Conservation (phyloP, 2,113 vertebrate species). For the Condylura cristata region DNA sequence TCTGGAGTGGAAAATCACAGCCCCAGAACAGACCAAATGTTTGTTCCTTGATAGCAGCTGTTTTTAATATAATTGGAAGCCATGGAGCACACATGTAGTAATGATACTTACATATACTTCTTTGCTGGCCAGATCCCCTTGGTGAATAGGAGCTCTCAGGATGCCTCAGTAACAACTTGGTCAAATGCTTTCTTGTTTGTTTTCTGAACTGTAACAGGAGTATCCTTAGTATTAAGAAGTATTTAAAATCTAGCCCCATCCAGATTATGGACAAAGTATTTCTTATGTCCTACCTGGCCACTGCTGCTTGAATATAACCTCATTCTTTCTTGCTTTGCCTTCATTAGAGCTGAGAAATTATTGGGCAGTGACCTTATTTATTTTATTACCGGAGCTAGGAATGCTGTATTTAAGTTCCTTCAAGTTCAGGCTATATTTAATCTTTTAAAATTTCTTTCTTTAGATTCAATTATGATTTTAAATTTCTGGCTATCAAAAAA, state of each 20-base stretch:
- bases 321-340: neutral
- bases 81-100: constrained; percentile 45
- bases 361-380: neutral
- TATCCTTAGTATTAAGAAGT: neutral
- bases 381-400: neutral
- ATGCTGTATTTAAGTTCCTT: neutral
- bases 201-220: neutral
- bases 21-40: constrained; percentile 15
- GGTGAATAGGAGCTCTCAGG: neutral
- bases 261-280: neutral
- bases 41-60: constrained; percentile 62
- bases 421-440: neutral
- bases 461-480: neutral
- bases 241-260: neutral
- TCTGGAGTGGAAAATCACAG: constrained; percentile 60
- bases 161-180: neutral
- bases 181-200: neutral
- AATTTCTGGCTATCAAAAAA: no score
- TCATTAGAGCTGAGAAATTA: neutral
- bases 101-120: constrained; percentile 56
- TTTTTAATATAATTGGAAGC: constrained; percentile 67
- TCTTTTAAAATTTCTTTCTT: neutral
- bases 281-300: neutral
- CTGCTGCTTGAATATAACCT: neutral
- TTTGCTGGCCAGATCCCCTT: constrained; percentile 13